These are phyloP conservation scores for Trissolcus japonicus DNA, from an alignment of 2,888 invertebrate species.

Conservation along the genomic window DNA sequence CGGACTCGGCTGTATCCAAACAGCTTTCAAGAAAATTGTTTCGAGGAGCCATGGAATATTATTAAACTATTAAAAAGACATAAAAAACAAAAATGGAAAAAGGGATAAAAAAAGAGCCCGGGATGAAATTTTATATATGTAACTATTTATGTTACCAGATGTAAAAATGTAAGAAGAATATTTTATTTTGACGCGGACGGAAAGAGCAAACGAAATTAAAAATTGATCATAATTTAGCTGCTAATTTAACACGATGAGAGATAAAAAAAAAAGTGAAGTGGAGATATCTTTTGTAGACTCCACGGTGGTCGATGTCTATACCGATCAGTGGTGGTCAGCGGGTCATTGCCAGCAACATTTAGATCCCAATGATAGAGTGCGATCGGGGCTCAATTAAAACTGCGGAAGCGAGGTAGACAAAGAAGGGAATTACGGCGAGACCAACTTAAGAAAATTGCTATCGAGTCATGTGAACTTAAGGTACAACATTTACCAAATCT, in stretches of 20 bases:
- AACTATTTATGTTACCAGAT: too few species aligned
- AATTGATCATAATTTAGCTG: too few species aligned
- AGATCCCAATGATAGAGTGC: conserved; percentile 68
- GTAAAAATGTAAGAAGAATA: too few species aligned
- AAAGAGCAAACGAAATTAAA: too few species aligned
- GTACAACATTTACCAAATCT: conserved; percentile 40
- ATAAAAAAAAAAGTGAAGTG: conserved; percentile 36
- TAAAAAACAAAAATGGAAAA: too few species aligned
- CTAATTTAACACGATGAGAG: conserved; percentile 3
- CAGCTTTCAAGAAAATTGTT: too few species aligned
- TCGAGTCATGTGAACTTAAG: conserved; percentile 45
- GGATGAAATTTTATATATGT: too few species aligned
- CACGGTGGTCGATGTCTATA: conserved; percentile 69
- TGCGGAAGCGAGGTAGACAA: conserved; percentile 10
- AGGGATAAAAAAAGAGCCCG: too few species aligned
- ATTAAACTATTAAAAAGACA: too few species aligned
- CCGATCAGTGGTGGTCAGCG: conserved; percentile 67
- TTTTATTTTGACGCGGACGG: too few species aligned
- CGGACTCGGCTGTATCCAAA: too few species aligned
- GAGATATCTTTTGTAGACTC: conserved; percentile 56
- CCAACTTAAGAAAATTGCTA: conserved; percentile 61
- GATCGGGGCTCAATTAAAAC: conserved; percentile 68
- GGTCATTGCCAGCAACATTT: conserved; percentile 73
- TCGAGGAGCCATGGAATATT: too few species aligned
- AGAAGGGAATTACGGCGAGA: conserved; percentile 19